Conservation (phyloP, 2,113 vertebrate species). For the Clarias gariepinus region DNA sequence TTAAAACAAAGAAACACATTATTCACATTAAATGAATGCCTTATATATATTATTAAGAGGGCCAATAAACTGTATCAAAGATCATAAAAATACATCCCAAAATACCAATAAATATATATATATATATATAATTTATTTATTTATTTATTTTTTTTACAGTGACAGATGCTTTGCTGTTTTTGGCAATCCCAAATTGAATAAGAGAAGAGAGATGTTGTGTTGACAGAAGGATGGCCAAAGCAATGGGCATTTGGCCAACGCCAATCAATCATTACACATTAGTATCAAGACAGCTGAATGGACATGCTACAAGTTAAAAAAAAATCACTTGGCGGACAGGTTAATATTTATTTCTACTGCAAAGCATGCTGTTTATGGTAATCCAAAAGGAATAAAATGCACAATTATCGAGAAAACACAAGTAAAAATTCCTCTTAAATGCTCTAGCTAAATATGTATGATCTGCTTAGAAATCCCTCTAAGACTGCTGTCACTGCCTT, state of each 20-base stretch:
- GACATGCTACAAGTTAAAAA: too few species aligned
- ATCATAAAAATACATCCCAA: neutral
- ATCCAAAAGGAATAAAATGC: slow-evolving; percentile 8
- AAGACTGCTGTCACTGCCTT: slow-evolving; percentile 65
- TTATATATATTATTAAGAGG: neutral
- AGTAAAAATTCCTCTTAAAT: slow-evolving; percentile 61
- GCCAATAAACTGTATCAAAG: neutral
- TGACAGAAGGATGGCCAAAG: neutral
- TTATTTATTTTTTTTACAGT: neutral
- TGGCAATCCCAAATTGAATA: neutral
- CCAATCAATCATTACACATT: slow-evolving; percentile 4
- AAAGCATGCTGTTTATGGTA: slow-evolving; percentile 2
- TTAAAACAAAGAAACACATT: neutral
- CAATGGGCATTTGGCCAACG: neutral
- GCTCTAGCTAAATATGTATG: slow-evolving; percentile 67
- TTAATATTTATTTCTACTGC: neutral
- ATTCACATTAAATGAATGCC: neutral
- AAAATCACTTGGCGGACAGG: neutral
- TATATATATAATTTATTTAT: too few species aligned
- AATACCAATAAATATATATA: neutral
- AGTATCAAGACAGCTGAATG: neutral
- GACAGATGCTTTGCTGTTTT: neutral
- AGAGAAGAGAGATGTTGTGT: neutral
- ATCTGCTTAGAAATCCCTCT: slow-evolving; percentile 65
- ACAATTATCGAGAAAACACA: slow-evolving; percentile 43